Evolutionary conservation across 2,888 invertebrate genomes (phyloP).

Genomic region (Drosophila recens): DNA sequence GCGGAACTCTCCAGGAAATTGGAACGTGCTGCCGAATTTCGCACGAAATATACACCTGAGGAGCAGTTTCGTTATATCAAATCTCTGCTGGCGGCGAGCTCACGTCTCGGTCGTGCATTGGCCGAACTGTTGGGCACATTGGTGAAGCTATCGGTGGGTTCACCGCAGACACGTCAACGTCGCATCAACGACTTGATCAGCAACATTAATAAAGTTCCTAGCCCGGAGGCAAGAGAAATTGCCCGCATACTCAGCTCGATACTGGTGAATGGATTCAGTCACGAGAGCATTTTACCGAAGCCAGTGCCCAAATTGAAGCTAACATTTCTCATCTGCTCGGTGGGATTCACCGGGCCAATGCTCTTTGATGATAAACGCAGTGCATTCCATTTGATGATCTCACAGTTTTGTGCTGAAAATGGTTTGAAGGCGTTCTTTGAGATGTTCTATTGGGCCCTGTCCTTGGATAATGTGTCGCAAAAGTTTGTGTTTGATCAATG

Average conservation of each 20-base stretch:
- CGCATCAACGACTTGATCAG: constrained; percentile 88
- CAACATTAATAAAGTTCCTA: constrained; percentile 86
- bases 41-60: constrained; percentile 73
- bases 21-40: constrained; percentile 74
- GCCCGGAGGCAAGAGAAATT: constrained; percentile 89
- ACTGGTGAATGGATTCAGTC: constrained; percentile 90
- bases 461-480: constrained; percentile 73
- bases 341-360: constrained; percentile 94
- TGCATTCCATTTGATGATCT: constrained; percentile 93
- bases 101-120: constrained; percentile 91
- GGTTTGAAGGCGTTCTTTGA: constrained; percentile 91
- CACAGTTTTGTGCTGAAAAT: constrained; percentile 91
- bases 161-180: constrained; percentile 89
- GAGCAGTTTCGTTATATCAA: constrained; percentile 91
- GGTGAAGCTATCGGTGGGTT: constrained; percentile 93
- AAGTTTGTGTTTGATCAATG: constrained; percentile 70
- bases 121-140: constrained; percentile 93
- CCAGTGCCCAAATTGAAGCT: constrained; percentile 91
- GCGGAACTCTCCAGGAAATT: constrained; percentile 64
- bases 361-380: constrained; percentile 93
- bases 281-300: constrained; percentile 89
- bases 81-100: constrained; percentile 92
- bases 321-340: constrained; percentile 93
- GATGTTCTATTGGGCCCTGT: constrained; percentile 90
- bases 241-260: constrained; percentile 90